Evolutionary conservation across 64 coral and sea anemone species (phyloP), one percentile per base, ranked within the genome.

Genomic region (Exaiptasia diaphana): DNA sequence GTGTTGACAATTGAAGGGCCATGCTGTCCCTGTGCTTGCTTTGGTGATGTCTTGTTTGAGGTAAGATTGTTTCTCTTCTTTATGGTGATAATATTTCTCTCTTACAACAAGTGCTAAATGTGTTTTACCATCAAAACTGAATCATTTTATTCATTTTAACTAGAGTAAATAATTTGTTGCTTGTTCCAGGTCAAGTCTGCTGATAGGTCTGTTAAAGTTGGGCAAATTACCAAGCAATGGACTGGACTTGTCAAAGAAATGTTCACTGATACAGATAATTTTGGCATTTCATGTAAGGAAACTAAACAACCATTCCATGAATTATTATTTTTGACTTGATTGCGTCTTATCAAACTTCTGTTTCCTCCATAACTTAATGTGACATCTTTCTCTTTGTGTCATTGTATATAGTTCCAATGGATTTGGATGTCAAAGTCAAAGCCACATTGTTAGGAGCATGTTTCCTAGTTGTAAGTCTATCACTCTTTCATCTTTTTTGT

Each of bases 231-330:
- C 22, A 97, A 97, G 63, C 93, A 97, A 22, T 97, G 93, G 93
- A 76, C 72, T 32, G 93, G 93, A 29, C 53, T 90, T 56, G 78
- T 59, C 15, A 41, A 72, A 28, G 93, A 97, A 71, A 21, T 91
- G 36, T 97, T 97, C 13, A 97, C 93, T 24, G 93, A 97, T 77
- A 77, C 93, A 28, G 93, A 97, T 9, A 91, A 90, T 64, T 97
- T 97, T 78, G 88, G 88, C 2, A 82, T 97, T n/a, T 36, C 71
- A 50, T 97, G 93, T 97, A 87, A 91, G 88, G n/a, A 67, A 46
- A 46, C 15, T 6, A 46, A 50, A 4, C 1, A 11, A 18, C 30
- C 1, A 20, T 53, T 26, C 5, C 3, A 39, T 11, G 17, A 39
- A 43, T 46, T 2, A 9, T n/a, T 75, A 5, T 21, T 48, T 2